Conservation (phyloP, 2,797 vertebrate genomes). For the Neoniphon sammara region DNA sequence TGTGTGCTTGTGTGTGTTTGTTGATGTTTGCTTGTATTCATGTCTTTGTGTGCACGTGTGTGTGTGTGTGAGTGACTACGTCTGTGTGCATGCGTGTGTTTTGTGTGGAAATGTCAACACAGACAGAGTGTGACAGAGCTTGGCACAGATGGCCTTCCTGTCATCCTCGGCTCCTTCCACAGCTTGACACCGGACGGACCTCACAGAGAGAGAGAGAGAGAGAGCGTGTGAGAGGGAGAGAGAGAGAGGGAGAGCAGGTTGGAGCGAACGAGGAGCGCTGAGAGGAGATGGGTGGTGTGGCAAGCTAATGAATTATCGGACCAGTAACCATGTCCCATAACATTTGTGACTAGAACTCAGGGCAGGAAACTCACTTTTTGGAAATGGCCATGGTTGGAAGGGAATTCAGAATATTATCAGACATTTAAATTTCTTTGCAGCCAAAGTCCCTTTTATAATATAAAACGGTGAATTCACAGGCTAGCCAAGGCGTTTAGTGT, state of each 20-base stretch:
- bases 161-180: constrained; percentile 52
- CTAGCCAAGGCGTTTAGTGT: background rate
- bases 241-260: background rate
- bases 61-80: background rate
- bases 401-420: background rate
- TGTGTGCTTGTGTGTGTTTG: constrained; percentile 31
- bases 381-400: background rate
- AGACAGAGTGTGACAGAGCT: constrained; percentile 42
- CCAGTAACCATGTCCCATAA: constrained; percentile 13
- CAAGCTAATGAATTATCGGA: constrained; percentile 25
- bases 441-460: no score
- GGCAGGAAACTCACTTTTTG: background rate
- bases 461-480: background rate
- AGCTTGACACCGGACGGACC: constrained; percentile 57
- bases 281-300: constrained; percentile 11
- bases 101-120: constrained; percentile 58
- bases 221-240: background rate
- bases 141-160: constrained; percentile 71
- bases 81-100: background rate
- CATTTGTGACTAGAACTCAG: background rate
- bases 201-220: constrained; percentile 5
- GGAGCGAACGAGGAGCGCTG: constrained; percentile 10
- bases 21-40: constrained; percentile 24
- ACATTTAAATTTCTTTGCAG: no score
- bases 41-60: constrained; percentile 12